These are phyloP conservation scores for Xiphophorus birchmanni DNA, from an alignment of 2,797 vertebrate genomes.

Conservation along the genomic window DNA sequence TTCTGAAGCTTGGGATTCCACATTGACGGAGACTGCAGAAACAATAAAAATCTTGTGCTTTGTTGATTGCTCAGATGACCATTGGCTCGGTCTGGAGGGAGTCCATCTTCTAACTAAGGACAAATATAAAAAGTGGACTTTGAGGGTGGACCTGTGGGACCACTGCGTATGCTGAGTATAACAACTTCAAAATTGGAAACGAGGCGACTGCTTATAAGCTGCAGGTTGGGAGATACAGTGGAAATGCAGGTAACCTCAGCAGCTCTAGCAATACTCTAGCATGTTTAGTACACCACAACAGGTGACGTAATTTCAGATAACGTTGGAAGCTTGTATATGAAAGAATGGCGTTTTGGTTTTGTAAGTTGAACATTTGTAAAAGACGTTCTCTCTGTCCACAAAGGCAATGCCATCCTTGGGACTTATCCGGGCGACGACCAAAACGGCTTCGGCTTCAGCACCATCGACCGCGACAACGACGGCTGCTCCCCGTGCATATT, in stretches of 20 bases:
- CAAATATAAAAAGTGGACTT: constrained; percentile 23
- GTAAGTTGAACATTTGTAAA: not conserved
- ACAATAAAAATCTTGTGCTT: not conserved
- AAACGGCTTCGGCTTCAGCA: constrained; percentile 75
- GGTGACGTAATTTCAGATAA: not conserved
- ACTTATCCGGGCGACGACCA: constrained; percentile 45
- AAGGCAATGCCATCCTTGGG: constrained; percentile 69
- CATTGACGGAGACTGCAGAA: not conserved
- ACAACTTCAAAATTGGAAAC: constrained; percentile 56
- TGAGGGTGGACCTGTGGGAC: constrained; percentile 71
- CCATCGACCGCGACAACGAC: constrained; percentile 63
- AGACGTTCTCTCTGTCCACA: not conserved
- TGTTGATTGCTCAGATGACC: not conserved
- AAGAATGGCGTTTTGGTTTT: not conserved
- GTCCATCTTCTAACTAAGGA: constrained; percentile 57
- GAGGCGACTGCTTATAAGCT: constrained; percentile 50
- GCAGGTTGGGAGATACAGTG: constrained; percentile 57
- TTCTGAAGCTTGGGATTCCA: not conserved
- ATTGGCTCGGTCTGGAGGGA: constrained; percentile 57
- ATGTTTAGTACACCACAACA: not conserved
- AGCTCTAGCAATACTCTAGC: not conserved
- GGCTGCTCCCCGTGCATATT: constrained; percentile 67
- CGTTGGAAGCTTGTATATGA: not conserved
- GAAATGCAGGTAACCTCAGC: constrained; percentile 64
- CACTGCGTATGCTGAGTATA: constrained; percentile 56